A percentile compares a stretch with the other conserved stretches of the same genome.
phyloP scores from a whole-genome alignment of 1,140 invertebrate genomes.

The Heliconius hewitsoni region DNA sequence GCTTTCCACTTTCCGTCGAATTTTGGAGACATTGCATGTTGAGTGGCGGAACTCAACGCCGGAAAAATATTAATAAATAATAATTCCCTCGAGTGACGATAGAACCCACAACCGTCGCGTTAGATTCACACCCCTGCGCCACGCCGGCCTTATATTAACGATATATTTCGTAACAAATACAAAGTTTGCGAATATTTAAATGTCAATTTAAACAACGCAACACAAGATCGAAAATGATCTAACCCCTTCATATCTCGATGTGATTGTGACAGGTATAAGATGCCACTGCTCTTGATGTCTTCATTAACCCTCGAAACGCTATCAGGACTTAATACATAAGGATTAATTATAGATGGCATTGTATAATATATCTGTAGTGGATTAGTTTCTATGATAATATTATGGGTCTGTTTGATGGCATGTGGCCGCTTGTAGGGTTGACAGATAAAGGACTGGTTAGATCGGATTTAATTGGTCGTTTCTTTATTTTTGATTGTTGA shows the following conservation, averaged over 20 bases:
- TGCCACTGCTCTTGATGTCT: slow-evolving; percentile 61
- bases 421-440: neutral
- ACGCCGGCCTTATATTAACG: too few species aligned
- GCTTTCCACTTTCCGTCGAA: too few species aligned
- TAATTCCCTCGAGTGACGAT: too few species aligned
- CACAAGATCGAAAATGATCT: neutral
- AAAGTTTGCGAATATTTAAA: neutral
- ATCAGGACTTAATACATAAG: slow-evolving; percentile 45
- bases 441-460: neutral
- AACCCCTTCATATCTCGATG: neutral
- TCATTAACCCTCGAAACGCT: slow-evolving; percentile 57
- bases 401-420: slow-evolving; percentile 3
- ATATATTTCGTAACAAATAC: neutral
- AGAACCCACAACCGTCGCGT: too few species aligned
- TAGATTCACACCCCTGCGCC: too few species aligned
- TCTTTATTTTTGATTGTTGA: neutral
- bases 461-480: neutral
- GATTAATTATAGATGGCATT: slow-evolving; percentile 52
- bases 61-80: too few species aligned
- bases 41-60: too few species aligned
- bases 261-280: slow-evolving; percentile 57
- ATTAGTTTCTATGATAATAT: slow-evolving; percentile 8
- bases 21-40: too few species aligned
- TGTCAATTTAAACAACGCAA: neutral
- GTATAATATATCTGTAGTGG: slow-evolving; percentile 21